phyloP scores from a whole-genome alignment of 2,113 vertebrate genomes.

The Terrapene triunguis region DNA sequence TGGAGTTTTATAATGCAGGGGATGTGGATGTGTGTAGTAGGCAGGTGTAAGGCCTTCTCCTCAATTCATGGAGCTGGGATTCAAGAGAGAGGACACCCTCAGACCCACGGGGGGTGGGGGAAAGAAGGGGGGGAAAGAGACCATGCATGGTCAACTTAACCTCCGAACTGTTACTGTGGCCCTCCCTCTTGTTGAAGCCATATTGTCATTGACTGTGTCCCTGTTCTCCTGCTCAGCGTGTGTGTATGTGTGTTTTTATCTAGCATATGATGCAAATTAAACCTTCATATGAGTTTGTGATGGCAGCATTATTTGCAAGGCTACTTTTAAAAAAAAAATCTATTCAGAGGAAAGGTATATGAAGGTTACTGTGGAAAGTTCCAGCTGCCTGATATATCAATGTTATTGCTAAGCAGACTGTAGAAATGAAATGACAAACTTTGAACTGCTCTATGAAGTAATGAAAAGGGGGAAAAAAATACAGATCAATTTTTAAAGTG shows the following conservation, averaged over 20 bases:
- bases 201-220: not conserved
- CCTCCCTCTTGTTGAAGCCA: not conserved
- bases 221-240: accelerated
- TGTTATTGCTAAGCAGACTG: not conserved
- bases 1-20: not conserved
- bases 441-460: not conserved
- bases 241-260: not conserved
- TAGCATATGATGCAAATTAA: not conserved
- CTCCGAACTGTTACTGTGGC: not conserved
- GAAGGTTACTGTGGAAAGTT: not conserved
- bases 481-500: not conserved
- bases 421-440: not conserved
- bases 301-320: not conserved
- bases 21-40: not conserved
- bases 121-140: not conserved
- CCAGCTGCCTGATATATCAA: not conserved
- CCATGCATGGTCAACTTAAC: not conserved
- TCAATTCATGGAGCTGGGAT: not conserved
- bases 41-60: not conserved
- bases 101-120: accelerated
- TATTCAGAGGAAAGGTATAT: not conserved
- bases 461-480: not conserved
- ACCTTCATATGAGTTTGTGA: not conserved
- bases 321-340: not conserved
- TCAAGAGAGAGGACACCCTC: not conserved